These are phyloP conservation scores for Diploscapter pachys DNA, from an alignment of 1,140 invertebrate genomes.

Conservation along the genomic window DNA sequence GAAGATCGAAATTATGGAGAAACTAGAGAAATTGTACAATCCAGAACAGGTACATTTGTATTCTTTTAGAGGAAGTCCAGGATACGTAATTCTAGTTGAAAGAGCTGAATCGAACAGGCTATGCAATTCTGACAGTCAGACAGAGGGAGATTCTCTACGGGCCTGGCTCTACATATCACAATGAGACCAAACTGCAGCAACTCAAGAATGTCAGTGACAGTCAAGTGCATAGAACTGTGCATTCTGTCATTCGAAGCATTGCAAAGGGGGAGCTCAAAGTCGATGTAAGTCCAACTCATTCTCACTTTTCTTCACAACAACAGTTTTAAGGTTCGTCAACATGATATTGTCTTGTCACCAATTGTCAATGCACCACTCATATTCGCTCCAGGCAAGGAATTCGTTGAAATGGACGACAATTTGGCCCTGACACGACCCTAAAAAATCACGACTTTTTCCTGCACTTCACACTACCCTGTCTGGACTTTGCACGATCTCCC, in stretches of 20 bases:
- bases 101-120: slow-evolving; percentile 51
- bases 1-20: slow-evolving; percentile 50
- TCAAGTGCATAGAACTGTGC: not conserved
- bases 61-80: slow-evolving; percentile 1
- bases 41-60: slow-evolving; percentile 45
- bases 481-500: too few relatives aligned
- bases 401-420: too few relatives aligned
- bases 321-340: slow-evolving; percentile 38
- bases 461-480: too few relatives aligned
- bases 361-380: slow-evolving; percentile 40
- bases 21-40: slow-evolving; percentile 38
- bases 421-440: too few relatives aligned
- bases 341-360: slow-evolving; percentile 44
- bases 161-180: slow-evolving; percentile 47
- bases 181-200: slow-evolving; percentile 26
- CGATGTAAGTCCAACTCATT: not conserved
- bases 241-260: not conserved
- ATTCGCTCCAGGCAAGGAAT: slow-evolving; percentile 14
- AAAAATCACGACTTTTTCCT: too few relatives aligned
- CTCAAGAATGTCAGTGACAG: slow-evolving; percentile 6
- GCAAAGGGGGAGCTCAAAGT: not conserved
- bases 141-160: slow-evolving; percentile 53
- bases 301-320: not conserved
- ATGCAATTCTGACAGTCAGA: slow-evolving; percentile 38
- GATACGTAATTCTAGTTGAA: slow-evolving; percentile 29